phyloP scores from a whole-genome alignment of 2,113 vertebrate species.

The Oncorhynchus tshawytscha region DNA sequence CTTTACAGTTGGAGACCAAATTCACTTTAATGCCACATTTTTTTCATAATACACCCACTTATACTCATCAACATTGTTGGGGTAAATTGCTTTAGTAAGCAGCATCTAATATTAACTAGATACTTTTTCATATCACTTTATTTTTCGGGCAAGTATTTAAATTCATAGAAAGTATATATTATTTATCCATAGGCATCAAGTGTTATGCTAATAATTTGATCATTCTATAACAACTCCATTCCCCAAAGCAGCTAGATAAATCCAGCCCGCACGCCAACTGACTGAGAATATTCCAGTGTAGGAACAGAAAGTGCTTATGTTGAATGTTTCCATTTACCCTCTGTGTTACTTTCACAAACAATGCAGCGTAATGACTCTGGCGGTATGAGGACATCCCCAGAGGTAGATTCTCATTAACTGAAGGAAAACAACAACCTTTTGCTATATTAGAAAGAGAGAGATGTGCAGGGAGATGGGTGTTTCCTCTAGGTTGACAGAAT shows the following conservation, averaged over 20 bases:
- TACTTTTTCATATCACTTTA: too few relatives aligned
- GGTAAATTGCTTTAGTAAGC: neutral
- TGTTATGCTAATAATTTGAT: neutral
- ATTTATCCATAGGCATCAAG: neutral
- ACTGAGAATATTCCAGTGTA: neutral
- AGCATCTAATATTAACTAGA: too few relatives aligned
- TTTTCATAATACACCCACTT: too few relatives aligned
- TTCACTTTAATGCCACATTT: neutral
- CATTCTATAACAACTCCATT: neutral
- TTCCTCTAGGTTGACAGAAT: neutral
- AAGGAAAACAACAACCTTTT: neutral
- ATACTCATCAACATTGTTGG: too few relatives aligned
- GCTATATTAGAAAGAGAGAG: neutral
- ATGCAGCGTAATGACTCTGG: constrained; percentile 6
- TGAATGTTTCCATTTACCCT: neutral
- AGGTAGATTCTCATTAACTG: neutral
- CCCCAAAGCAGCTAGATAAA: neutral
- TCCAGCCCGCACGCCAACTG: neutral
- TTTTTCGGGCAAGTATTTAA: neutral
- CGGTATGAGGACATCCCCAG: neutral
- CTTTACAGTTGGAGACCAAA: neutral
- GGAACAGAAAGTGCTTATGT: neutral
- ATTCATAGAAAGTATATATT: neutral
- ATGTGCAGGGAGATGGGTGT: neutral
- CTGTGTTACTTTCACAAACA: neutral